Evolutionary conservation across 2,888 invertebrate genomes (phyloP), one percentile per base, ranked within the genome.

Genomic region (Arrhopalites spinosus): DNA sequence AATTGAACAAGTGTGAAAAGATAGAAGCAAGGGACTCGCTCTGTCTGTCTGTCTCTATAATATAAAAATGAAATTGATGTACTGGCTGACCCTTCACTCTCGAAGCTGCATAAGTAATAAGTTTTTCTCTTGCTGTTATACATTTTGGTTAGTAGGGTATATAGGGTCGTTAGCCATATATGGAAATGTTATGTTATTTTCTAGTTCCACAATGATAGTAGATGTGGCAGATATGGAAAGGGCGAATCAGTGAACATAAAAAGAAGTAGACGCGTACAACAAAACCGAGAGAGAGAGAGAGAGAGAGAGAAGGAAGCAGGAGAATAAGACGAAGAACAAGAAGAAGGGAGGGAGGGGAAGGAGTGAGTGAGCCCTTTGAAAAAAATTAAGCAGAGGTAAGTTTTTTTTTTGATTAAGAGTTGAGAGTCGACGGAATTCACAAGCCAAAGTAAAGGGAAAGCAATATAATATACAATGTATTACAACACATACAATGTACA

Each of bases 371-470:
- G 66, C 66, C 66, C 66, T 67, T 67, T 43, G 66, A 43, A 43
- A 67, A 67, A 43, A 67, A 45, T 36, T 67, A 23, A 45, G 43
- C 45, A 45, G 66, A 67, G 66, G 66, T 67, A 67, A 67, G 66
- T 67, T 67, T 67, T 67, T 30, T 36, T 36, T 36, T 36, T 11
- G 36, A 36, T 11, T 36, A n/a, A n/a, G n/a, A n/a, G n/a, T n/a
- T n/a, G n/a, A n/a, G n/a, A n/a, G n/a, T n/a, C 23, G 43, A 25
- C 30, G 66, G 66, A 67, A 67, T 67, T 67, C 66, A 67, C 66
- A 23, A 67, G 66, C 5, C 36, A 11, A 36, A 36, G 5, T 36
- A 36, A 36, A 36, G 36, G 36, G 11, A 36, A 36, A 36, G 36
- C 36, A 36, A 36, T 36, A 36, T n/a, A n/a, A n/a, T 36, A 36